Percentiles rank a stretch among this genome's conserved stretches.
Evolutionary conservation across 2,888 invertebrate genomes (phyloP).

Genomic region (Ectemnius continuus): DNA sequence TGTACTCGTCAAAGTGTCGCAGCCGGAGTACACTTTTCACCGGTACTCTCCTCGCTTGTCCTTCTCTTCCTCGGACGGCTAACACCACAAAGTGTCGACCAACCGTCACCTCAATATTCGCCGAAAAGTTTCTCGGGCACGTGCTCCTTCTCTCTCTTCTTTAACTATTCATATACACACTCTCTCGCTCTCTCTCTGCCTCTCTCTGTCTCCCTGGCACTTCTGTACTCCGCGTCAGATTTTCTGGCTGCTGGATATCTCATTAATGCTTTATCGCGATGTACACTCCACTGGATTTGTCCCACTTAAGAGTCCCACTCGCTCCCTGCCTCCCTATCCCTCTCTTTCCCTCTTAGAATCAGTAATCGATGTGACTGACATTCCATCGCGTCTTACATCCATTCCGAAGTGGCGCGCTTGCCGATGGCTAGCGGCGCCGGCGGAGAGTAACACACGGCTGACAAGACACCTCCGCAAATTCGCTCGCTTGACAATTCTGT

Average conservation of each 20-base stretch:
- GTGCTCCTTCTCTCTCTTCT: no score
- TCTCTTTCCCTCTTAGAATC: conserved; percentile 31
- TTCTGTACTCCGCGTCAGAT: conserved; percentile 32
- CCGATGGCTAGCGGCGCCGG: conserved; percentile 30
- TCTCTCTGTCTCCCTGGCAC: no score
- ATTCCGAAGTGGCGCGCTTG: conserved; percentile 35
- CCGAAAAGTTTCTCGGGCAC: conserved; percentile 34
- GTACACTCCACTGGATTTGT: conserved; percentile 46
- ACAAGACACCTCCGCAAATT: conserved; percentile 18
- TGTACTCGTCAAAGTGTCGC: conserved; percentile 44
- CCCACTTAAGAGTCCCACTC: conserved; percentile 34
- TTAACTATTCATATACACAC: no score
- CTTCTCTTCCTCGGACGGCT: neutral
- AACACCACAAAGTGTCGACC: neutral
- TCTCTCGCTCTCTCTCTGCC: no score
- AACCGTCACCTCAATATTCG: conserved; percentile 31
- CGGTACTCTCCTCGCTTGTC: conserved; percentile 33
- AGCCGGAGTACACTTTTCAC: conserved; percentile 25
- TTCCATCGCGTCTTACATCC: conserved; percentile 43
- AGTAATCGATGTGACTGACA: conserved; percentile 47
- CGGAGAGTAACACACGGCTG: neutral
- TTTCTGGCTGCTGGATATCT: conserved; percentile 25
- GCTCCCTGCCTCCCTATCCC: neutral
- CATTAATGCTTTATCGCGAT: conserved; percentile 57
- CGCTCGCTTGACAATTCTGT: conserved; percentile 39